These are phyloP conservation scores for Lampris megalopsis DNA, from an alignment of 2,113 vertebrate species.

Conservation along the genomic window DNA sequence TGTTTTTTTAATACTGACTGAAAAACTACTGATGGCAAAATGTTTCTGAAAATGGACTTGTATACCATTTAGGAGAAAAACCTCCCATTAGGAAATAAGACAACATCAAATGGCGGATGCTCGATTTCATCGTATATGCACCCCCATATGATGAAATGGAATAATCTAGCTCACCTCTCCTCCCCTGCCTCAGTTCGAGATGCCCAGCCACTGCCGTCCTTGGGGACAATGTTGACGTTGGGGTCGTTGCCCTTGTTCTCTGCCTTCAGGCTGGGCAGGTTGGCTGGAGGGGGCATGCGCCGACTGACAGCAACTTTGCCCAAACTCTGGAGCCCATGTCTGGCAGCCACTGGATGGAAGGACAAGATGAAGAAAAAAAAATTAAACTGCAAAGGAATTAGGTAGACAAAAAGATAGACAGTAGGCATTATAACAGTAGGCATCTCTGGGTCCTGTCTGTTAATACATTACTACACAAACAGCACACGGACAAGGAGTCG, in stretches of 20 bases:
- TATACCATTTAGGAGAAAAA: no score
- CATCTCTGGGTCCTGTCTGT: no score
- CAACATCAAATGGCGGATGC: no score
- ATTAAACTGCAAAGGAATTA: not conserved
- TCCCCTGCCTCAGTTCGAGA: constrained; percentile 93
- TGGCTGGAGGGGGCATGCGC: constrained; percentile 98
- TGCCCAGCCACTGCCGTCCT: constrained; percentile 98
- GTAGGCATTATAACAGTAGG: no score
- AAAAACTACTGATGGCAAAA: no score
- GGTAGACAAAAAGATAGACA: no score
- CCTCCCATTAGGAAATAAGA: no score
- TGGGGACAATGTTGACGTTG: constrained; percentile 98
- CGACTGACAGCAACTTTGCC: constrained; percentile 97
- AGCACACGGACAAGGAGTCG: no score
- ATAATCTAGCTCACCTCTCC: constrained; percentile 85
- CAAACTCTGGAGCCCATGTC: constrained; percentile 99
- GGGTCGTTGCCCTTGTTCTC: constrained; percentile 99
- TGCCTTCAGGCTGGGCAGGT: constrained; percentile 96
- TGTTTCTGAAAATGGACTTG: no score
- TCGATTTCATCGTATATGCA: not conserved
- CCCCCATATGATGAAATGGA: not conserved
- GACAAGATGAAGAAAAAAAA: not conserved
- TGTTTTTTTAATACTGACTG: no score
- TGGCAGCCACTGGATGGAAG: constrained; percentile 88
- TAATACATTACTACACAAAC: no score